Conservation (phyloP, 2,113 vertebrate genomes). For the Dissostichus mawsoni region DNA sequence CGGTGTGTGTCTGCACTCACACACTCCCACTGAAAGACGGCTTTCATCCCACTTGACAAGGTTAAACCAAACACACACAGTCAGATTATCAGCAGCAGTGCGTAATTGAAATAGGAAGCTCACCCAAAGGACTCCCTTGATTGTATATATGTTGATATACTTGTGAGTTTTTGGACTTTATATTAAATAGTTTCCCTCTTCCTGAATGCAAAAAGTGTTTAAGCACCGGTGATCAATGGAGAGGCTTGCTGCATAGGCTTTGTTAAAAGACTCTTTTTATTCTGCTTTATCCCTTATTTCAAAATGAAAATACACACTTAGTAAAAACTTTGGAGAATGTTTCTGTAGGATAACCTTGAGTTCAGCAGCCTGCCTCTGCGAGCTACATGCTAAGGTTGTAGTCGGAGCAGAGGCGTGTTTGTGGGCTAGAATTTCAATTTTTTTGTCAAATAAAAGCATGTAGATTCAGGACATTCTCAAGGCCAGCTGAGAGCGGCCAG, state of each 20-base stretch:
- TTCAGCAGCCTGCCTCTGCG: slow-evolving; percentile 44
- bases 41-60: slow-evolving; percentile 52
- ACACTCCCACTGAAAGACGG: slow-evolving; percentile 13
- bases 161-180: slow-evolving; percentile 1
- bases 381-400: slow-evolving; percentile 54
- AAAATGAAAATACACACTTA: slow-evolving; percentile 16
- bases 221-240: background rate
- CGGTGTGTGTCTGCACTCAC: slow-evolving; percentile 18
- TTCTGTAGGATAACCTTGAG: slow-evolving; percentile 57
- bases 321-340: slow-evolving; percentile 19
- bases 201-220: background rate
- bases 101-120: slow-evolving; percentile 22
- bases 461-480: slow-evolving; percentile 64
- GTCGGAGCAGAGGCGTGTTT: slow-evolving; percentile 46
- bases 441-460: slow-evolving; percentile 70
- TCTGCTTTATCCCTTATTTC: slow-evolving; percentile 21
- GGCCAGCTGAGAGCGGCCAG: slow-evolving; percentile 57
- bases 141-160: background rate
- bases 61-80: slow-evolving; percentile 40
- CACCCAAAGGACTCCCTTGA: slow-evolving; percentile 14
- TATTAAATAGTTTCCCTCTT: background rate
- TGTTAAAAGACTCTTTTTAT: slow-evolving; percentile 6
- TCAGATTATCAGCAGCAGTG: slow-evolving; percentile 12
- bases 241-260: background rate
- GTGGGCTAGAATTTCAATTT: slow-evolving; percentile 65